Base-by-base conservation (phyloP, 2,888 invertebrate species). In the Apamea epomidion region DNA sequence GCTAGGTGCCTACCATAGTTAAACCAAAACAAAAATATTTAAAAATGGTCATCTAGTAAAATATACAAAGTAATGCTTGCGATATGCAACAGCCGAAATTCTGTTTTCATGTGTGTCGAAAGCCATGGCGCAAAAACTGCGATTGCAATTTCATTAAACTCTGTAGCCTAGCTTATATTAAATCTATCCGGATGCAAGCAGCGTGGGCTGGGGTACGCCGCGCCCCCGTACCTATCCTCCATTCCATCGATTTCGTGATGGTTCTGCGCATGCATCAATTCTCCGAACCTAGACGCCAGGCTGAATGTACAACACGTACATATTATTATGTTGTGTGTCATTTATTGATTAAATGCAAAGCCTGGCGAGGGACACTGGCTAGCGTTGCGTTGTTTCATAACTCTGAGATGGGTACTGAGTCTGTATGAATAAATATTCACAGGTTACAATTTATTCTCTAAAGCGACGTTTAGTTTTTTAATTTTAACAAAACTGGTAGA, bases 201-300 rank as follows among this genome's bases (percentile, higher is more conserved):
- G 58, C 37, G 18, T 37, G 80, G 74, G 42, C 29, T n/a, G 37
- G 42, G 16, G 18, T 74, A 45, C 60, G 58, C 64, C 25, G 25
- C 32, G n/a, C 10, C 54, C 25, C 32, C 29, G 42, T 45, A 16
- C 29, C 65, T 51, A 42, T 58, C 73, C 25, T 71, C 37, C 65
- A 54, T 54, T 18, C 37, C n/a, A 78, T 70, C 42, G 69, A 69
- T 51, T 74, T 48, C 8, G 54, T 45, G 62, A 81, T 58, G 32
- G 54, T 85, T 67, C 80, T 80, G 82, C 74, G 80, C 85, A 85
- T 83, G 85, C 85, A 80, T 83, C 45, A 73, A 85, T 62, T 80
- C n/a, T 65, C 29, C 18, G 32, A 82, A 51, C 7, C 54, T 79
- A 78, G 68, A 64, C 48, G 29, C 21, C 16, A 5, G 14, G 67